Conservation (phyloP, 2,797 vertebrate species). For the Poeciliopsis presidionis region DNA sequence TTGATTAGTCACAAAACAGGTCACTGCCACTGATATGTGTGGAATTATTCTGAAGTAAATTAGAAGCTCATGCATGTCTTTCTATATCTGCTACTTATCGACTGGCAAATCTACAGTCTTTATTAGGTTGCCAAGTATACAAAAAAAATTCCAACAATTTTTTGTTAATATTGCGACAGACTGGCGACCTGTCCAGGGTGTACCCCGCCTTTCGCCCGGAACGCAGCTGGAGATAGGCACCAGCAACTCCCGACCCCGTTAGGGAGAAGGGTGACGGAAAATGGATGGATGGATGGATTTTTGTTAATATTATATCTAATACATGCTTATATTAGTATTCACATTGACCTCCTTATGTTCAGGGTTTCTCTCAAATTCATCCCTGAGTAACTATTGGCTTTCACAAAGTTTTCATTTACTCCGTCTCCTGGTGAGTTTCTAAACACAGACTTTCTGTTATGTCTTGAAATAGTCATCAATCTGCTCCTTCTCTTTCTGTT, state of each 20-base stretch:
- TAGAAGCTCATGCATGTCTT: background rate
- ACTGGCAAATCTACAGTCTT: background rate
- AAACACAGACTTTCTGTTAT: conserved; percentile 16
- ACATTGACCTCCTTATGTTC: background rate
- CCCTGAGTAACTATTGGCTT: background rate
- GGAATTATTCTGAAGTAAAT: background rate
- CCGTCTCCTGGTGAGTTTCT: conserved; percentile 10
- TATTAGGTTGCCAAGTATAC: background rate
- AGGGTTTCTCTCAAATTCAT: background rate
- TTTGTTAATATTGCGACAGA: too few species aligned
- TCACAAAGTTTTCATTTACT: background rate
- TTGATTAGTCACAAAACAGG: background rate
- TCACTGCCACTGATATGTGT: background rate
- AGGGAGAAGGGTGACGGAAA: too few species aligned
- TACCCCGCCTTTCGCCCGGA: too few species aligned
- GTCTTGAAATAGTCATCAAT: conserved; percentile 26
- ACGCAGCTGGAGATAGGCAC: too few species aligned
- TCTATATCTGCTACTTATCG: background rate
- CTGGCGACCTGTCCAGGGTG: too few species aligned
- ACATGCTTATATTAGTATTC: background rate
- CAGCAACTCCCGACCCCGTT: too few species aligned
- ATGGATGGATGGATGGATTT: too few species aligned
- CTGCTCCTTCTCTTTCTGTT: conserved; percentile 20
- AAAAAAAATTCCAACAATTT: background rate
- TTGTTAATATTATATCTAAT: background rate